A percentile compares a stretch with the other conserved stretches of the same genome.
Conservation (phyloP, 2,888 invertebrate genomes). For the Julus scanicus region DNA sequence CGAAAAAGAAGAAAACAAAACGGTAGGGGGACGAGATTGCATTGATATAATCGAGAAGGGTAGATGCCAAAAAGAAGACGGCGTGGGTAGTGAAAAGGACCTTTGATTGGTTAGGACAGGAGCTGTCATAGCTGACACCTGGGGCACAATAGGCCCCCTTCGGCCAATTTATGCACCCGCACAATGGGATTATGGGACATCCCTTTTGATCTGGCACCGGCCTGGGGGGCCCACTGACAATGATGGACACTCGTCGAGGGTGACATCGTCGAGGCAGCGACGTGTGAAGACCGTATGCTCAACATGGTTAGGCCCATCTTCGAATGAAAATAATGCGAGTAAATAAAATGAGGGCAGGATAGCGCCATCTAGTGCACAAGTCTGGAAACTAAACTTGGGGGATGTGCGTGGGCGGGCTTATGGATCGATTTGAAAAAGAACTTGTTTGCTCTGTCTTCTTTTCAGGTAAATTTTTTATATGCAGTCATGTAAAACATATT, state of each 20-base stretch:
- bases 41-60: not conserved
- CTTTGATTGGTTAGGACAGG: constrained; percentile 1
- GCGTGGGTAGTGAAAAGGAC: not conserved
- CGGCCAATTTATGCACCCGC: not conserved
- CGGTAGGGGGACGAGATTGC: not conserved
- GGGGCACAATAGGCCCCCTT: not conserved
- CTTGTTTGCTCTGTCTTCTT: too few relatives aligned
- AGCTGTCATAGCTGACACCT: not conserved
- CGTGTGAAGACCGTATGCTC: not conserved
- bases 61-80: not conserved
- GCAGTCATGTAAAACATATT: too few relatives aligned
- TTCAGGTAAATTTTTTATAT: too few relatives aligned
- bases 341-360: not conserved
- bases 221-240: not conserved
- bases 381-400: not conserved
- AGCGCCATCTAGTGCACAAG: not conserved
- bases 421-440: too few relatives aligned
- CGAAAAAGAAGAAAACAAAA: not conserved
- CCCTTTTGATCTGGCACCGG: not conserved
- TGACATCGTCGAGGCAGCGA: not conserved
- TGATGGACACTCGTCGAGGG: not conserved
- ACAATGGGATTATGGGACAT: not conserved
- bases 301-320: not conserved
- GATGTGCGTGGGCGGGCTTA: not conserved
- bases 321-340: too few relatives aligned